A percentile compares a stretch with the other conserved stretches of the same genome.
Evolutionary conservation across 2,113 vertebrate genomes (phyloP).

Genomic region (Pachycephala philippinensis): DNA sequence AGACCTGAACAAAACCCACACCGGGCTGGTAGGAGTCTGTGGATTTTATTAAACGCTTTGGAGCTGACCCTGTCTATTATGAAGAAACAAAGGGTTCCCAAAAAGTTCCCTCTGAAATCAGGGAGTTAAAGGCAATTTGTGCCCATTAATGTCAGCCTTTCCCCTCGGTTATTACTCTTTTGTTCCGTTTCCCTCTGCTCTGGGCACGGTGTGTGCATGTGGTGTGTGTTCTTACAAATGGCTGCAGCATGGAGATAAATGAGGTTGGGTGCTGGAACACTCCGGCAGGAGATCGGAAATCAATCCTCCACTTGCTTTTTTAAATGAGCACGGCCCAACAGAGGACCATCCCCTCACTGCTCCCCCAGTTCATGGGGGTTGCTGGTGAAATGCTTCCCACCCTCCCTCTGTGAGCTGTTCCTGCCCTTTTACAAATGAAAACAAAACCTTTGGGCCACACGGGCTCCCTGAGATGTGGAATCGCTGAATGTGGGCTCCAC

Average conservation of each 20-base stretch:
- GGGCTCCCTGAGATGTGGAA: neutral
- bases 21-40: neutral
- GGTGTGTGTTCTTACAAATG: constrained; percentile 7
- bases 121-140: neutral
- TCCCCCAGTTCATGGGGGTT: neutral
- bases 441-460: neutral
- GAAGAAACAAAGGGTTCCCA: neutral
- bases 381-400: neutral
- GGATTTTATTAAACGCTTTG: constrained; percentile 16
- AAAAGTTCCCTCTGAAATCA: neutral
- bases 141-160: neutral
- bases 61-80: neutral
- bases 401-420: neutral
- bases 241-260: constrained; percentile 45
- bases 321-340: neutral
- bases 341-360: neutral
- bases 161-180: neutral
- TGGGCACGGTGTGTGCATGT: neutral
- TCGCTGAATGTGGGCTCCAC: fast-evolving
- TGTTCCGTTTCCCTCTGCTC: neutral
- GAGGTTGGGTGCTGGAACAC: constrained; percentile 1
- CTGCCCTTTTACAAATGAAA: neutral
- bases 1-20: neutral
- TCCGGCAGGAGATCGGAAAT: constrained; percentile 21
- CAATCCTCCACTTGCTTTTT: constrained; percentile 5